Percentiles rank a stretch among this genome's conserved stretches.
phyloP scores from a whole-genome alignment of 2,797 vertebrate species.

The Alauda arvensis region DNA sequence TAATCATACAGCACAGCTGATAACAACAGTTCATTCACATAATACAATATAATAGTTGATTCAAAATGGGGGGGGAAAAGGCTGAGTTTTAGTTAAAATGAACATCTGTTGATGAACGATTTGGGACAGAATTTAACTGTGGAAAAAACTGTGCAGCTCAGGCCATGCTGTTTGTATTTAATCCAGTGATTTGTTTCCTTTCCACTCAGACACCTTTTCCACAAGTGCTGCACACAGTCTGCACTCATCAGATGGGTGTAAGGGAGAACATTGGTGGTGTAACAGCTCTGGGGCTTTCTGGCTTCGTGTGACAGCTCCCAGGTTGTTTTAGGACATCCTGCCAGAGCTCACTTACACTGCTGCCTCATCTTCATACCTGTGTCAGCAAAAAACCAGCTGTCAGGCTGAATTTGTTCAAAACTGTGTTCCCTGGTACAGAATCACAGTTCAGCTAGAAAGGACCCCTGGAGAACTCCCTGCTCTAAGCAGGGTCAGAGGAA shows the following conservation, averaged over 20 bases:
- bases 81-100: background rate
- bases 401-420: background rate
- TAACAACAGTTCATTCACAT: background rate
- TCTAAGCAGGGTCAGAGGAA: background rate
- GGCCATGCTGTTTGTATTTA: background rate
- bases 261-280: accelerated
- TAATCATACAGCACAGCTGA: background rate
- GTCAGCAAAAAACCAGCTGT: background rate
- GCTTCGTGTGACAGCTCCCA: accelerated
- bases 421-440: background rate
- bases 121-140: background rate
- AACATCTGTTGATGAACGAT: background rate
- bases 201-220: background rate
- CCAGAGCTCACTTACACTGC: background rate
- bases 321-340: background rate
- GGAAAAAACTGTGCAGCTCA: background rate
- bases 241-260: background rate
- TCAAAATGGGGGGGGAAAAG: background rate
- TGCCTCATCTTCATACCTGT: background rate
- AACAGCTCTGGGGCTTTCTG: background rate
- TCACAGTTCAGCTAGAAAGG: background rate
- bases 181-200: background rate
- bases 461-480: background rate
- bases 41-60: background rate
- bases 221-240: background rate